Evolutionary conservation across 1,140 invertebrate genomes (phyloP), one percentile per base, ranked within the genome.

Genomic region (Triops cancriformis): DNA sequence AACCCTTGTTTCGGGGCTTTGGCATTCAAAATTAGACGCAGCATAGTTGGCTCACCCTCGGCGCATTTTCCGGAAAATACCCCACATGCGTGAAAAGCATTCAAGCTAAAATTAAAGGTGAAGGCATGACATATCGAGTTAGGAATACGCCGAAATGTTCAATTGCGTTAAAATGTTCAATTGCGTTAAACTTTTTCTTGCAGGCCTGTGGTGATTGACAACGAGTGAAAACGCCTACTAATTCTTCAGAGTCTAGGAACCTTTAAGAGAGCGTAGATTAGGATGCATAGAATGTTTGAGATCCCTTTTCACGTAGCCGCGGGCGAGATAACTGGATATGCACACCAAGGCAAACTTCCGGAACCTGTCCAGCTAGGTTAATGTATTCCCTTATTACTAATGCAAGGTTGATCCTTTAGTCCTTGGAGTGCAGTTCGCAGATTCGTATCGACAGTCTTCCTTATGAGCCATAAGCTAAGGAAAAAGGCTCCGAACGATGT

Each of bases 281-380:
- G 51, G n/a, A 64, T 64, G 51, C 23, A 37, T 37, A 37, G 31
- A 10, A 64, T 45, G 18, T 18, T 64, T 64, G 10, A 5, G 23
- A 14, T 64, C 51, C 7, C 6, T 64, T 64, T 18, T 64, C 9
- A 23, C 51, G 51, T 64, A 64, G 51, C 51, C 51, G 23, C 51
- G 18, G 51, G 51, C 51, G 23, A 64, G 51, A 64, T 64, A 64
- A 64, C 51, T 64, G 45, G 14, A 23, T 18, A 64, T 64, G 23
- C 51, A 18, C 51, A 64, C 10, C 18, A 64, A 10, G 51, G n/a
- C n/a, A 64, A 64, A 64, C 51, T 64, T 64, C 51, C 51, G 51
- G 51, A 64, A 64, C 51, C 18, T 64, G 51, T 64, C 51, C 51
- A 64, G 51, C 51, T 64, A 64, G 51, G 51, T 64, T 64, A 64